Percentiles rank a stretch among this genome's conserved stretches.
These are phyloP conservation scores for Drosophila kambysellisi DNA, from an alignment of 2,888 invertebrate species.

Conservation along the genomic window DNA sequence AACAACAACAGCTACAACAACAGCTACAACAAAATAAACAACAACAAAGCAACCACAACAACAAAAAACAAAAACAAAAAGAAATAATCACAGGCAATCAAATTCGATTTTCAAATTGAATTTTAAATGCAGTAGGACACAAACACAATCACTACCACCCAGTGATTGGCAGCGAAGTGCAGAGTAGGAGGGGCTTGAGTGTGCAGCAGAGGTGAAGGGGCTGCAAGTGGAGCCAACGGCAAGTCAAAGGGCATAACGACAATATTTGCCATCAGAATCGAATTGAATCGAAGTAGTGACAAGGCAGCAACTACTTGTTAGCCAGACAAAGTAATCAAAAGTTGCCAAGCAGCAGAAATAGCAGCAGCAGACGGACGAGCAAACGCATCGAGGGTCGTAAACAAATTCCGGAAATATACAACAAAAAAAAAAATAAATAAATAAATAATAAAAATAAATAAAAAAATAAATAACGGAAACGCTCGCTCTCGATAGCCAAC, in stretches of 20 bases:
- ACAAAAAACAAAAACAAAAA: not conserved
- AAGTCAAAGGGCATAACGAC: constrained; percentile 44
- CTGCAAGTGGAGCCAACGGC: constrained; percentile 3
- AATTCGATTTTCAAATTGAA: constrained; percentile 61
- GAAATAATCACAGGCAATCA: constrained; percentile 38
- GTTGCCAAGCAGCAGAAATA: constrained; percentile 34
- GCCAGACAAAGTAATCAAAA: constrained; percentile 61
- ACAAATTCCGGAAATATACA: constrained; percentile 51
- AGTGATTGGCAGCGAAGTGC: constrained; percentile 7
- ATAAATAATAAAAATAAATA: constrained; percentile 8
- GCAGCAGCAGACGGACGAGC: not conserved
- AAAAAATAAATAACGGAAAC: constrained; percentile 30
- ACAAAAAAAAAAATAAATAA: not conserved
- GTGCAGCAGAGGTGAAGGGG: not conserved
- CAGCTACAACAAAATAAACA: not conserved
- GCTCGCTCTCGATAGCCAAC: constrained; percentile 30
- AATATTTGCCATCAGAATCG: constrained; percentile 52
- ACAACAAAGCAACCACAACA: not conserved
- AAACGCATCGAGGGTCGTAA: constrained; percentile 23
- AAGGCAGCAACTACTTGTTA: constrained; percentile 51
- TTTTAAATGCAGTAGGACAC: constrained; percentile 53
- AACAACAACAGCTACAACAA: constrained; percentile 3
- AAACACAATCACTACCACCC: constrained; percentile 12
- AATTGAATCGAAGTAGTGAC: constrained; percentile 33
- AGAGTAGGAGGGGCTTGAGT: not conserved